A percentile compares a stretch with the other conserved stretches of the same genome.
These are phyloP conservation scores for Rhodeus uyekii DNA, from an alignment of 2,797 vertebrate genomes.

Conservation along the genomic window DNA sequence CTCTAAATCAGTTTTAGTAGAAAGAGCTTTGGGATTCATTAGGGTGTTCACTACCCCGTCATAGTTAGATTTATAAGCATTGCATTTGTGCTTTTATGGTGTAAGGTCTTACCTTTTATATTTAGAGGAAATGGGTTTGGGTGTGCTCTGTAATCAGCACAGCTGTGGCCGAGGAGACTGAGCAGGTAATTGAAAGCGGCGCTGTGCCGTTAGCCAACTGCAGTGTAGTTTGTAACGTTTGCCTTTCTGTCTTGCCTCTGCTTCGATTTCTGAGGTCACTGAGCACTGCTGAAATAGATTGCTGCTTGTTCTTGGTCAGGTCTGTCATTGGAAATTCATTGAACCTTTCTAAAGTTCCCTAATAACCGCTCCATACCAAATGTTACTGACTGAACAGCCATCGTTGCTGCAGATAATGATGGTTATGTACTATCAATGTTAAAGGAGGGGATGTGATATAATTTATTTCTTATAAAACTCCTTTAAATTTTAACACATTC, in stretches of 20 bases:
- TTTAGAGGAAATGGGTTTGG: conserved; percentile 40
- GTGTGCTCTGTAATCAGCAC: conserved; percentile 16
- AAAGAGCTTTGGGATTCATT: conserved; percentile 48
- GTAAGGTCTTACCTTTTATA: conserved; percentile 4
- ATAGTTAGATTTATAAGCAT: conserved; percentile 54
- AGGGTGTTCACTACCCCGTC: conserved; percentile 6
- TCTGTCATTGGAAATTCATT: conserved; percentile 48
- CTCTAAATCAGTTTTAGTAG: conserved; percentile 56
- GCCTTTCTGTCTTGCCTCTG: conserved; percentile 10
- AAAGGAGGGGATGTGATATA: background rate
- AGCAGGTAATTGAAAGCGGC: conserved; percentile 16
- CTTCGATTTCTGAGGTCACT: conserved; percentile 48
- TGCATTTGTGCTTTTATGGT: conserved; percentile 40
- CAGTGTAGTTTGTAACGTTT: conserved; percentile 44
- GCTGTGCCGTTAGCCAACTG: conserved; percentile 28
- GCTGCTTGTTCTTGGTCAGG: conserved; percentile 48
- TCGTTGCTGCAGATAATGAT: background rate
- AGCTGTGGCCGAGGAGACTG: conserved; percentile 7
- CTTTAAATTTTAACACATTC: background rate
- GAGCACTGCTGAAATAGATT: conserved; percentile 42
- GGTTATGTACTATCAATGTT: conserved; percentile 15
- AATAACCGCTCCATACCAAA: conserved; percentile 26
- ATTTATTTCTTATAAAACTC: background rate
- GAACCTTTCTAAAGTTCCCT: conserved; percentile 30
- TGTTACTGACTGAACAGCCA: background rate